phyloP scores from a whole-genome alignment of 2,888 invertebrate species.

The Platycheirus albimanus region DNA sequence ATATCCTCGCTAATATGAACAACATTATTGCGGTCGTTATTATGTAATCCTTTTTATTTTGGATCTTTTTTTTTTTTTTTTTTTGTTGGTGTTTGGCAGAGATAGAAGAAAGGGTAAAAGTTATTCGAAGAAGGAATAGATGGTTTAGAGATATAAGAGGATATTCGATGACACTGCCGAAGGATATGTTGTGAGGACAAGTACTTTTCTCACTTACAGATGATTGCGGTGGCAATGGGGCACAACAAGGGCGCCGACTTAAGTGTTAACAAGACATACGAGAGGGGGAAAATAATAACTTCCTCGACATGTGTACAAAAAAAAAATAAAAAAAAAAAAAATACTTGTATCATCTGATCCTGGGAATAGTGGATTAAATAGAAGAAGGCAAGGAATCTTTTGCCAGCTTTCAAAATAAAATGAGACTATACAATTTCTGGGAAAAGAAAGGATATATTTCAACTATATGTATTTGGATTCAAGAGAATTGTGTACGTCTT shows the following conservation, averaged over 20 bases:
- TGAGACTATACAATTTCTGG: neutral
- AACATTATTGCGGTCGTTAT: conserved; percentile 57
- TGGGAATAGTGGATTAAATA: neutral
- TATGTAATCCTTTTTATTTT: conserved; percentile 73
- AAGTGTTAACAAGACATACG: conserved; percentile 27
- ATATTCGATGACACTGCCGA: conserved; percentile 20
- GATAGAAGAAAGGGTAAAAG: conserved; percentile 9
- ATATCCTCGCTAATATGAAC: conserved; percentile 64
- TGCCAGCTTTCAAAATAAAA: neutral
- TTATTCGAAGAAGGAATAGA: conserved; percentile 11
- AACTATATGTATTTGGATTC: conserved; percentile 1
- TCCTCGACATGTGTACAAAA: no score
- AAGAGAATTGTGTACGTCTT: conserved; percentile 29
- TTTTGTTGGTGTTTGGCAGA: neutral
- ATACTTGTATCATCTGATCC: neutral
- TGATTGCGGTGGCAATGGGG: conserved; percentile 52
- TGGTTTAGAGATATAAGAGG: conserved; percentile 18
- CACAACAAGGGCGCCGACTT: conserved; percentile 38
- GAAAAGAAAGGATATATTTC: conserved; percentile 5
- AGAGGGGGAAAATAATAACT: neutral
- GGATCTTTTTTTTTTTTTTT: conserved; percentile 23
- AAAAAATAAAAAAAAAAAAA: no score
- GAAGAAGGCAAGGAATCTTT: neutral
- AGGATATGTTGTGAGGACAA: conserved; percentile 32
- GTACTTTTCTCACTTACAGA: conserved; percentile 56